Conservation (phyloP, 2,113 vertebrate species). For the Pontoporia blainvillei region DNA sequence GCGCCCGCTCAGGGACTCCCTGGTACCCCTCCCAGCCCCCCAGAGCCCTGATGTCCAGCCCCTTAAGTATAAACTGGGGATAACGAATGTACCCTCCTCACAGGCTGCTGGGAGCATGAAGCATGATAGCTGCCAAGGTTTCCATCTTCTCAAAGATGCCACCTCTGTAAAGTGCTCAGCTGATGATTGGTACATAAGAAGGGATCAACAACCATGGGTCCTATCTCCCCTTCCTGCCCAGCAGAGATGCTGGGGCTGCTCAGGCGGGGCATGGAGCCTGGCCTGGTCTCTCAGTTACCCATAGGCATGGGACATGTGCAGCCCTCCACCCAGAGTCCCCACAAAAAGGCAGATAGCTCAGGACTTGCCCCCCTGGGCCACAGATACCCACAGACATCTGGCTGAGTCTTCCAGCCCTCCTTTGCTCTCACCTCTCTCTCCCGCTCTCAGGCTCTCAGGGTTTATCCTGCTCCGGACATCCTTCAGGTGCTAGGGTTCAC, state of each 20-base stretch:
- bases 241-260: background rate
- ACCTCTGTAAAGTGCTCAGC: background rate
- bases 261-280: slow-evolving; percentile 59
- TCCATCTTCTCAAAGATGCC: background rate
- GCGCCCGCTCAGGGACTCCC: background rate
- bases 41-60: background rate
- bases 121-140: background rate
- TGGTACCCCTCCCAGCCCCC: too few species aligned
- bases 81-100: background rate
- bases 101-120: background rate
- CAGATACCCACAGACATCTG: background rate
- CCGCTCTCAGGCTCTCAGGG: slow-evolving; percentile 77
- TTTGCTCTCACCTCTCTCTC: background rate
- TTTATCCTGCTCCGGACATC: background rate
- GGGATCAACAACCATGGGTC: background rate
- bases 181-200: background rate
- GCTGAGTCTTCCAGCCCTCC: background rate
- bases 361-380: background rate
- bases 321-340: background rate
- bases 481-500: background rate
- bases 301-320: slow-evolving; percentile 45
- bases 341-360: background rate
- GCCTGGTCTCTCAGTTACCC: slow-evolving; percentile 79
- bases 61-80: background rate
- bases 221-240: background rate